Conservation (phyloP, 2,113 vertebrate genomes). For the Trematomus loennbergii region DNA sequence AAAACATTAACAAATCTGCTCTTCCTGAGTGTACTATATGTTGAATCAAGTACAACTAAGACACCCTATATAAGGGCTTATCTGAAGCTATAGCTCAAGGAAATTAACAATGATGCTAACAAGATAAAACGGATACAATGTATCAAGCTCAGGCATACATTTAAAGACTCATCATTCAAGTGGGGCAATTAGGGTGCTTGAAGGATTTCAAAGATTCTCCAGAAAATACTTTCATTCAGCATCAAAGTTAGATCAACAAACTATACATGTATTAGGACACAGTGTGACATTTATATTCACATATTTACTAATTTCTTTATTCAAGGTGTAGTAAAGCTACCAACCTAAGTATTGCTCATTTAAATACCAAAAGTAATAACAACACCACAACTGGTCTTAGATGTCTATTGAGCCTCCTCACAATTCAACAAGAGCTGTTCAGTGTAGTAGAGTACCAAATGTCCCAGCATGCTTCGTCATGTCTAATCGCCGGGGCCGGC, state of each 20-base stretch:
- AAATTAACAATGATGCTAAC: not conserved
- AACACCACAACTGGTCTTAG: conserved; percentile 15
- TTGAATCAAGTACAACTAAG: not conserved
- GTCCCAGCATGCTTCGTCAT: conserved; percentile 52
- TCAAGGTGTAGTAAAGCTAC: not conserved
- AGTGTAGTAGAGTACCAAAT: conserved; percentile 48
- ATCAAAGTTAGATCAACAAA: not conserved
- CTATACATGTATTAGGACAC: not conserved
- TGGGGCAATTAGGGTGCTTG: not conserved
- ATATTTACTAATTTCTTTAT: not conserved
- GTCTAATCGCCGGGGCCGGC: conserved; percentile 49
- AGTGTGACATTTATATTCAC: not conserved
- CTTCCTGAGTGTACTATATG: not conserved
- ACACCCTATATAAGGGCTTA: conserved; percentile 13
- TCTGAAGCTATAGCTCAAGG: not conserved
- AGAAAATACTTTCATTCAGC: not conserved
- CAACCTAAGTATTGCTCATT: not conserved
- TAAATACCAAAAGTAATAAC: not conserved
- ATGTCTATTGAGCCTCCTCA: conserved; percentile 26
- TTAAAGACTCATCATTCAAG: not conserved
- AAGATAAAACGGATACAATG: not conserved
- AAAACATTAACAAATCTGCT: conserved; percentile 37
- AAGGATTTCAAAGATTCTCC: not conserved
- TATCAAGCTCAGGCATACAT: not conserved
- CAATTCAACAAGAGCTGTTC: conserved; percentile 5